Conservation (phyloP, 2,888 invertebrate genomes). For the Gisinianus flammeolus region DNA sequence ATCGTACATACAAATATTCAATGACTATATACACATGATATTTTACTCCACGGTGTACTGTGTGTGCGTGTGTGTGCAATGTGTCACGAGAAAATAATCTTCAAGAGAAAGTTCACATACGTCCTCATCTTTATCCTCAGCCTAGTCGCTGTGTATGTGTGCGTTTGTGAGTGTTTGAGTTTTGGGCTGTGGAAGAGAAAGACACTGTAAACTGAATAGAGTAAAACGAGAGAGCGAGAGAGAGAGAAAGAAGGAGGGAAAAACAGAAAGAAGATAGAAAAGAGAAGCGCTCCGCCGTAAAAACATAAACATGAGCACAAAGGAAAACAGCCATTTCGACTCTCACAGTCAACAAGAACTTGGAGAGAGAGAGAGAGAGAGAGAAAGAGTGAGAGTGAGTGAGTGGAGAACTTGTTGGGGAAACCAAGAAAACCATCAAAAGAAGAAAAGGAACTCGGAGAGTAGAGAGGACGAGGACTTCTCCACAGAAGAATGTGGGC, state of each 20-base stretch:
- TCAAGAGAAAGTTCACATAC: conserved; percentile 27
- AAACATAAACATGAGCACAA: conserved; percentile 38
- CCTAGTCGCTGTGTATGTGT: not conserved
- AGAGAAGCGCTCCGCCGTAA: conserved; percentile 30
- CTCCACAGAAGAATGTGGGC: conserved; percentile 20
- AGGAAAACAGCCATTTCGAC: conserved; percentile 37
- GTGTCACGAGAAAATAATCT: conserved; percentile 30
- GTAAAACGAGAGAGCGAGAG: conserved; percentile 6
- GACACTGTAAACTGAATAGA: not conserved
- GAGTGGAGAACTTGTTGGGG: conserved; percentile 24
- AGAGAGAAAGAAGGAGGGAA: conserved; percentile 25
- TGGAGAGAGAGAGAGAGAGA: conserved; percentile 12
- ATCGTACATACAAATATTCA: too few relatives aligned
- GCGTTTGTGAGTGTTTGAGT: too few relatives aligned
- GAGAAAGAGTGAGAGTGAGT: not conserved
- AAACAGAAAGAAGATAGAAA: conserved; percentile 2
- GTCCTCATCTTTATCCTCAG: conserved; percentile 9
- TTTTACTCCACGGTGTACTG: too few relatives aligned
- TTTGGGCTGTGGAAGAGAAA: not conserved
- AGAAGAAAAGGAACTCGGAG: conserved; percentile 6
- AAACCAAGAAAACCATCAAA: conserved; percentile 34
- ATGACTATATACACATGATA: too few relatives aligned
- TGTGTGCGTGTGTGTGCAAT: too few relatives aligned
- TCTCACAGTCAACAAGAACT: conserved; percentile 37
- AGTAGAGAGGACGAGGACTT: not conserved